Evolutionary conservation across 2,888 invertebrate genomes (phyloP).

Genomic region (Caenorhabditis sp.): DNA sequence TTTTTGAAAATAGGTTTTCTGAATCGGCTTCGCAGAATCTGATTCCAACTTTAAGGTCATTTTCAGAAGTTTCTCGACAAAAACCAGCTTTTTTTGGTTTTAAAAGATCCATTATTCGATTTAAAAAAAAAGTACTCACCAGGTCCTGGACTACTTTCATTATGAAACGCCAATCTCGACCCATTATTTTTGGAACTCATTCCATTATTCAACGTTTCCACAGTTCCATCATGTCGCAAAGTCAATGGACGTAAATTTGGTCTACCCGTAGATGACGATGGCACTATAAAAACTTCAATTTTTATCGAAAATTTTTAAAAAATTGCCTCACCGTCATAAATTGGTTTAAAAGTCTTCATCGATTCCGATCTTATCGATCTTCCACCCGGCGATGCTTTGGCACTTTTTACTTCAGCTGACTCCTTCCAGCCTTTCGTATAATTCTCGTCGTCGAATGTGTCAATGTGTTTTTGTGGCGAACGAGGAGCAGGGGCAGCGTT

Average conservation of each 20-base stretch:
- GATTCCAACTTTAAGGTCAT: too few species aligned
- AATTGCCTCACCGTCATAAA: conserved; percentile 28
- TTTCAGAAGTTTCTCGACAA: too few species aligned
- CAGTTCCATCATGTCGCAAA: conserved; percentile 52
- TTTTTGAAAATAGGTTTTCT: too few species aligned
- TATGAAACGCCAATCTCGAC: conserved; percentile 45
- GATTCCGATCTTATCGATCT: conserved; percentile 4
- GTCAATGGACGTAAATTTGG: conserved; percentile 44
- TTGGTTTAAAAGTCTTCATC: conserved; percentile 50
- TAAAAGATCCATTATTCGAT: too few species aligned
- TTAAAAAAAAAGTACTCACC: not conserved
- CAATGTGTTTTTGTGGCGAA: conserved; percentile 9
- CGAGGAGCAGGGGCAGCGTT: conserved; percentile 13
- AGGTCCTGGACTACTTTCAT: conserved; percentile 53
- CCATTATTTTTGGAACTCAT: conserved; percentile 26
- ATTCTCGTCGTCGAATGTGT: conserved; percentile 45
- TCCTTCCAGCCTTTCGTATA: conserved; percentile 47
- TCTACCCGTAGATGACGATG: conserved; percentile 18
- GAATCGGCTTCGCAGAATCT: too few species aligned
- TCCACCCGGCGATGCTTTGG: conserved; percentile 2
- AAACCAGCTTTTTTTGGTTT: too few species aligned
- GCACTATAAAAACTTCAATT: not conserved
- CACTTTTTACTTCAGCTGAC: conserved; percentile 18
- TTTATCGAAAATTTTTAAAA: not conserved
- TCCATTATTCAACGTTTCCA: conserved; percentile 32